Percentiles rank a stretch among this genome's conserved stretches.
Evolutionary conservation across 2,888 invertebrate species (phyloP).

Genomic region (Pyrocoelia pectoralis): DNA sequence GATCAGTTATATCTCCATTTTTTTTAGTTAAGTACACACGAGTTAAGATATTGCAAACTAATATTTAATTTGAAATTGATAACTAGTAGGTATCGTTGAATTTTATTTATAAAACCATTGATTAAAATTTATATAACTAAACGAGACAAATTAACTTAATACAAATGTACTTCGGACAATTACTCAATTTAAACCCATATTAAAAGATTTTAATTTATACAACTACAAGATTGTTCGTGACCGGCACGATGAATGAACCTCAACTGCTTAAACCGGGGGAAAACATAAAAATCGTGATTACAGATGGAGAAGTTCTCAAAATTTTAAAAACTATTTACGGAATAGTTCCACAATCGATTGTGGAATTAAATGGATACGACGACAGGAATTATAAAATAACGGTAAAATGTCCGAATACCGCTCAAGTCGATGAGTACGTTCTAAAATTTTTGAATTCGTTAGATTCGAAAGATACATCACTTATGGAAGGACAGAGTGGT

Average conservation of each 20-base stretch:
- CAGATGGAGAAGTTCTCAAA: constrained; percentile 62
- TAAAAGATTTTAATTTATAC: too few species aligned
- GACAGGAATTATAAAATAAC: constrained; percentile 78
- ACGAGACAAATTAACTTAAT: background rate
- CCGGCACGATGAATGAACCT: constrained; percentile 39
- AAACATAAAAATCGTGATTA: constrained; percentile 66
- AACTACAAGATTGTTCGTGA: constrained; percentile 27
- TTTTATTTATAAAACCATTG: too few species aligned
- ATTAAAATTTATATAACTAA: too few species aligned
- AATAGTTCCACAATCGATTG: constrained; percentile 65
- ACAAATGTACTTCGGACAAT: background rate
- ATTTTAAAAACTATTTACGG: constrained; percentile 70
- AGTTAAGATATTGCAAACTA: too few species aligned
- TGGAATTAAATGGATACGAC: constrained; percentile 77
- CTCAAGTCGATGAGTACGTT: constrained; percentile 74
- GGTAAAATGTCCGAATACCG: constrained; percentile 67
- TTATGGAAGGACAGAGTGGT: constrained; percentile 79
- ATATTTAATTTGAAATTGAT: too few species aligned
- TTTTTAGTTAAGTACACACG: too few species aligned
- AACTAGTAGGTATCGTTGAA: too few species aligned
- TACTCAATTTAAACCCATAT: background rate
- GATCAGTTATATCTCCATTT: too few species aligned
- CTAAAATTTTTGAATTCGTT: constrained; percentile 85
- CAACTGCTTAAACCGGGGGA: constrained; percentile 63
- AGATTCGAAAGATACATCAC: constrained; percentile 73